phyloP scores from a whole-genome alignment of 1,140 invertebrate genomes.

The Cephus cinctus region DNA sequence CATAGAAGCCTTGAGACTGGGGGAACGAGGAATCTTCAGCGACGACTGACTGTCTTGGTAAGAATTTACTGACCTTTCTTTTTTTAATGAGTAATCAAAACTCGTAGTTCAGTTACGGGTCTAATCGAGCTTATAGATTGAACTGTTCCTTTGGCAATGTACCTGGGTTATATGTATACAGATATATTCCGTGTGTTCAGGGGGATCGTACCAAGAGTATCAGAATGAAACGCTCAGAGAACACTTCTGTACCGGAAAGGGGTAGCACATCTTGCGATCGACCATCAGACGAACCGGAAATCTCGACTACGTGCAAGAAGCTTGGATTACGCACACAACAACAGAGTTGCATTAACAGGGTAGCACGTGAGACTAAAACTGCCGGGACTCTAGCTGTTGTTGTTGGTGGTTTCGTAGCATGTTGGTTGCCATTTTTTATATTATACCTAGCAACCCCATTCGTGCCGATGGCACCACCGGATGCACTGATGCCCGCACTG shows the following conservation, averaged over 20 bases:
- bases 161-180: no score
- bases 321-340: conserved; percentile 28
- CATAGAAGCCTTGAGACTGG: conserved; percentile 51
- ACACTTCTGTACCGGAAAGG: neutral
- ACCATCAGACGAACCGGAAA: neutral
- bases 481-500: conserved; percentile 71
- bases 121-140: conserved; percentile 4
- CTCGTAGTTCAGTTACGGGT: conserved; percentile 1
- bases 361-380: conserved; percentile 75
- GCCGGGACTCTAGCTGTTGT: conserved; percentile 89
- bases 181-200: no score
- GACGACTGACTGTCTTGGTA: no score
- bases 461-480: conserved; percentile 42
- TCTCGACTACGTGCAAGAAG: conserved; percentile 27
- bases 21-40: conserved; percentile 28
- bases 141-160: no score
- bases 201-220: conserved; percentile 16
- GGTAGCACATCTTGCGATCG: neutral
- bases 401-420: conserved; percentile 88
- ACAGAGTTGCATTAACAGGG: conserved; percentile 41
- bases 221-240: neutral
- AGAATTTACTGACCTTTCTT: no score
- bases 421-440: conserved; percentile 88
- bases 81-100: no score
- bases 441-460: conserved; percentile 82